A percentile compares a stretch with the other conserved stretches of the same genome.
Conservation (phyloP, 2,888 invertebrate genomes). For the Rotaria macrura region DNA sequence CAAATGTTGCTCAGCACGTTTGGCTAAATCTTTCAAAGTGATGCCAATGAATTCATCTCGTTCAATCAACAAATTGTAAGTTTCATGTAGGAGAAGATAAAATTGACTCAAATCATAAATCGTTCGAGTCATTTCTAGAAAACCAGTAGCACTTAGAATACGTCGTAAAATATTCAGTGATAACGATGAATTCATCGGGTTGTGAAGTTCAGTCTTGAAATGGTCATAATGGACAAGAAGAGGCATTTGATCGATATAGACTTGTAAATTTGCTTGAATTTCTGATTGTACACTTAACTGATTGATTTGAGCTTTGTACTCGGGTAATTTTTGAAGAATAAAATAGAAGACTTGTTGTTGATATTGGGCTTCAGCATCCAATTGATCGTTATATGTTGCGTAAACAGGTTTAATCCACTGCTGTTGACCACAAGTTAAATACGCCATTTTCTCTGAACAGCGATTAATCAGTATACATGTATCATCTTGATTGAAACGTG, state of each 20-base stretch:
- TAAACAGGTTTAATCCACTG: not conserved
- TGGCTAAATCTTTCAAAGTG: not conserved
- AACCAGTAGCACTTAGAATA: not conserved
- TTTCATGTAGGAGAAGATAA: not conserved
- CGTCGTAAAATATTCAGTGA: not conserved
- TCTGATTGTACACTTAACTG: not conserved
- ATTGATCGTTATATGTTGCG: not conserved
- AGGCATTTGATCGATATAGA: not conserved
- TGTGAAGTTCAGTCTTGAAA: not conserved
- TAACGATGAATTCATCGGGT: not conserved
- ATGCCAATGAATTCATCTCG: not conserved
- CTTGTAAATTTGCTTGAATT: not conserved
- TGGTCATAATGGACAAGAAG: not conserved
- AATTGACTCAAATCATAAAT: not conserved
- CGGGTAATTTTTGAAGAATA: not conserved
- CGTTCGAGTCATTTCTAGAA: not conserved
- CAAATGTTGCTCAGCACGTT: not conserved
- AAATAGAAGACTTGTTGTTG: not conserved
- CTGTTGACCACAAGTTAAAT: not conserved
- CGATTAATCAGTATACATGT: not conserved
- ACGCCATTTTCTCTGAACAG: not conserved
- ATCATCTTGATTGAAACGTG: not conserved
- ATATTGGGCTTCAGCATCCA: not conserved
- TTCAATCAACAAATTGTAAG: not conserved
- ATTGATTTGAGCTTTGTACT: not conserved